Evolutionary conservation across 2,888 invertebrate species (phyloP).

Genomic region (Halictus quadricinctus): DNA sequence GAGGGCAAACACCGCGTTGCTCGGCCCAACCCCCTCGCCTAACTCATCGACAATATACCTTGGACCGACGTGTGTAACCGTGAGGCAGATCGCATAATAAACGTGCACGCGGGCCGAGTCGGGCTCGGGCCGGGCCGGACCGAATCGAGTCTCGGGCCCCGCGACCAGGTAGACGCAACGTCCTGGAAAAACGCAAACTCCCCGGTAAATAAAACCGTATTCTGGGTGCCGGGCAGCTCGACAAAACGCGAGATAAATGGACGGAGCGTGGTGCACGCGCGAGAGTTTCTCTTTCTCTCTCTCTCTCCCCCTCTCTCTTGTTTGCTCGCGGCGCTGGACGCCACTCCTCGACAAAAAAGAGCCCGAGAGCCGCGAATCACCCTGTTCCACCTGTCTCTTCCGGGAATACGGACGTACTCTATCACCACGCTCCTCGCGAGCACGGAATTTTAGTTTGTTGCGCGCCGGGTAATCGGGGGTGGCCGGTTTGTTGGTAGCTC

Average conservation of each 20-base stretch:
- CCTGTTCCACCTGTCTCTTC: conserved; percentile 53
- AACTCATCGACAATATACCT: conserved; percentile 64
- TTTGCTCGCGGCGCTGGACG: conserved; percentile 54
- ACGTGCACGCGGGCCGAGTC: conserved; percentile 51
- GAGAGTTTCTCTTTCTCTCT: not conserved
- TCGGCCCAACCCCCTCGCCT: conserved; percentile 75
- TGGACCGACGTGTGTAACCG: conserved; percentile 53
- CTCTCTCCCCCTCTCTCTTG: conserved; percentile 40
- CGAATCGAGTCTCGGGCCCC: conserved; percentile 19
- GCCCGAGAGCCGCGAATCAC: conserved; percentile 37
- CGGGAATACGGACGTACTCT: conserved; percentile 39
- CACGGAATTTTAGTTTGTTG: conserved; percentile 41
- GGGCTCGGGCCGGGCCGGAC: not conserved
- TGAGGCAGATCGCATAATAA: conserved; percentile 68
- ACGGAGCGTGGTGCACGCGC: conserved; percentile 39
- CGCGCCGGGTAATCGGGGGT: conserved; percentile 41
- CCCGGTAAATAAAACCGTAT: conserved; percentile 67
- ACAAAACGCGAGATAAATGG: conserved; percentile 73
- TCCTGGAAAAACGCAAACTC: conserved; percentile 68
- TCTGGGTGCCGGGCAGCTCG: conserved; percentile 63
- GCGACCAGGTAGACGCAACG: conserved; percentile 51
- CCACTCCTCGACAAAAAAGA: conserved; percentile 38
- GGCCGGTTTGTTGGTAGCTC: not conserved
- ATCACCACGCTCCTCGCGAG: conserved; percentile 28
- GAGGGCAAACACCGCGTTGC: conserved; percentile 62